Base-by-base conservation (phyloP, 2,888 invertebrate genomes). In the Nycteola revayana region DNA sequence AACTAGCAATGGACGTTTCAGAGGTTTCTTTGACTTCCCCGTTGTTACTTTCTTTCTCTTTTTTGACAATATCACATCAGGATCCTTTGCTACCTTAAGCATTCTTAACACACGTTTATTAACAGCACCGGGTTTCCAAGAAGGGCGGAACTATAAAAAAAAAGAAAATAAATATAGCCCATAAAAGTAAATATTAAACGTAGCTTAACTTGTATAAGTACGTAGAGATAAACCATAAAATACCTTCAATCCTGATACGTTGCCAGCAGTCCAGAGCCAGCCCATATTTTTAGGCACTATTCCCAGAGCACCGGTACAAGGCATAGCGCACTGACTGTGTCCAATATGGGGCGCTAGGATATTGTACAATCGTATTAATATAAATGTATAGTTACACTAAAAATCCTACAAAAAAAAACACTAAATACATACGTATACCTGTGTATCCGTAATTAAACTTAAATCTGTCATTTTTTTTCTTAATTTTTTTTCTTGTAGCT, bases 381-480 rank as follows among this genome's bases (percentile, higher is more conserved):
- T n/a, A n/a, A n/a, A n/a, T n/a, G n/a, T n/a, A n/a, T n/a, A n/a
- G n/a, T n/a, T n/a, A 14, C 5, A 14, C 2, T 14, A 14, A 14
- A 3, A 14, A 5, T 3, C 14, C 14, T 14, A 38, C 27, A 46
- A 56, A 54, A 46, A 52, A 53, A 44, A 49, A 31, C 36, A 30
- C 8, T 24, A 46, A 67, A 70, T 84, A 87, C 86, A 58, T 86
- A 85, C 85, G 81, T 75, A 84, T 86, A 82, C 87, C 87, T 82
- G 76, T 70, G 61, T 82, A 87, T 42, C 85, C 88, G 46, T 85
- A 85, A 37, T 86, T 83, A 49, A 83, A 87, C 67, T 83, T 79
- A 52, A 87, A 85, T 64, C 74, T 75, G 22, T 75, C 71, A 32
- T 60, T 73, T 50, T 55, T 75, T 55, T 61, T 71, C 57, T 69